phyloP scores from a whole-genome alignment of 2,888 invertebrate genomes.

The Zootermopsis nevadensis region DNA sequence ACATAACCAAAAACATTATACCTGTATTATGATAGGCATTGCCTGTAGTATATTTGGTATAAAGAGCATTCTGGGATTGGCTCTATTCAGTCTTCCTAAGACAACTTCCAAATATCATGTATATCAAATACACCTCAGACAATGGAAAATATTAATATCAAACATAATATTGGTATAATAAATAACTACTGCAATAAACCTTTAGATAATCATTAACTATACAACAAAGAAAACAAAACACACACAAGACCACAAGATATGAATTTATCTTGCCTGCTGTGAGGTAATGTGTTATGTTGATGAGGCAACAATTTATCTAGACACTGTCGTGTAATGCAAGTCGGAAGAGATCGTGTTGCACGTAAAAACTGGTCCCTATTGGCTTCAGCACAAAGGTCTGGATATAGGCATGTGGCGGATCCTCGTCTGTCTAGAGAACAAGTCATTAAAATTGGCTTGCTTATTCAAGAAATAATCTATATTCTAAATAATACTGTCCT shows the following conservation, averaged over 20 bases:
- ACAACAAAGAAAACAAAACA: conserved; percentile 26
- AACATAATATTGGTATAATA: too few relatives aligned
- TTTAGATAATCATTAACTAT: not conserved
- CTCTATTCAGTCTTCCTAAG: too few relatives aligned
- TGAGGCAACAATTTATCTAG: conserved; percentile 57
- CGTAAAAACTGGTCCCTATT: conserved; percentile 87
- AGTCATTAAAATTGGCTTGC: not conserved
- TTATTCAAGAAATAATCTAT: not conserved
- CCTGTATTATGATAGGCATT: too few relatives aligned
- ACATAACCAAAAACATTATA: not conserved
- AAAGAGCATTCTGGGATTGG: too few relatives aligned
- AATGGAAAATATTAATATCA: too few relatives aligned
- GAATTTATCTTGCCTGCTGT: conserved; percentile 44
- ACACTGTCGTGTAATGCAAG: conserved; percentile 87
- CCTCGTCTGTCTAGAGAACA: conserved; percentile 87
- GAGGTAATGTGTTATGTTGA: conserved; percentile 37
- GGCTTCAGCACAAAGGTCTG: conserved; percentile 95
- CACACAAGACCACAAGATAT: conserved; percentile 40
- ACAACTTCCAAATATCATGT: too few relatives aligned
- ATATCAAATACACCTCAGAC: too few relatives aligned
- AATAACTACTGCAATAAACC: too few relatives aligned
- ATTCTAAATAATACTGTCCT: not conserved
- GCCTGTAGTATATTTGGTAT: too few relatives aligned
- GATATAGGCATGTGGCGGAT: conserved; percentile 92
- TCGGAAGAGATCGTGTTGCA: conserved; percentile 95